phyloP scores from a whole-genome alignment of 2,888 invertebrate species.

The Tetheella fluctuosa region DNA sequence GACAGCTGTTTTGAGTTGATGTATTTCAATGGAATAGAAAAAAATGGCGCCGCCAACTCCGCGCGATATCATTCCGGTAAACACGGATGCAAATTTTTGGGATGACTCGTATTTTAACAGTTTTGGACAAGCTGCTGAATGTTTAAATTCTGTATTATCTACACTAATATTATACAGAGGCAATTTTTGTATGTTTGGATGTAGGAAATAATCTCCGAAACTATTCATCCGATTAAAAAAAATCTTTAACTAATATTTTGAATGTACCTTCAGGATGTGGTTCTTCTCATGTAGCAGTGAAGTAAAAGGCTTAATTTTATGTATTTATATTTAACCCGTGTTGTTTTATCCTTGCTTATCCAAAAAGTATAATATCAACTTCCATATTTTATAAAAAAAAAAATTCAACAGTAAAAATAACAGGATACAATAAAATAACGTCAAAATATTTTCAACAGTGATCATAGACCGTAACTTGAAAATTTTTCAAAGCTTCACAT shows the following conservation, averaged over 20 bases:
- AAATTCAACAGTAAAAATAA: slow-evolving; percentile 10
- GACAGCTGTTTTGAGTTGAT: slow-evolving; percentile 43
- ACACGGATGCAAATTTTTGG: not conserved
- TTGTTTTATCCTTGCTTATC: too few relatives aligned
- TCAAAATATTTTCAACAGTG: slow-evolving; percentile 26
- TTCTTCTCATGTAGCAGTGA: too few relatives aligned
- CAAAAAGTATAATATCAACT: too few relatives aligned
- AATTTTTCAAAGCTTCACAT: slow-evolving; percentile 27
- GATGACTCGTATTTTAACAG: not conserved
- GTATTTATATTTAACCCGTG: too few relatives aligned
- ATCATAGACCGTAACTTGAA: slow-evolving; percentile 26
- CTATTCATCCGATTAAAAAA: too few relatives aligned
- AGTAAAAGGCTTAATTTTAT: too few relatives aligned
- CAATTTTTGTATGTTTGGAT: too few relatives aligned
- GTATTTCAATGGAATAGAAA: not conserved
- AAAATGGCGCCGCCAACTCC: not conserved
- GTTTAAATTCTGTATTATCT: not conserved
- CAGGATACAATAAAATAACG: slow-evolving; percentile 29
- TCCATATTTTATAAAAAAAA: too few relatives aligned
- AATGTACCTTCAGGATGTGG: too few relatives aligned
- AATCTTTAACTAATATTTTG: too few relatives aligned
- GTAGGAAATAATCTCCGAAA: too few relatives aligned
- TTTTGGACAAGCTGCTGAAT: not conserved
- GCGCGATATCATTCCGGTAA: not conserved
- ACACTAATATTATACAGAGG: too few relatives aligned